Base-by-base conservation (phyloP, 2,113 vertebrate genomes). In the Alligator mississippiensis region DNA sequence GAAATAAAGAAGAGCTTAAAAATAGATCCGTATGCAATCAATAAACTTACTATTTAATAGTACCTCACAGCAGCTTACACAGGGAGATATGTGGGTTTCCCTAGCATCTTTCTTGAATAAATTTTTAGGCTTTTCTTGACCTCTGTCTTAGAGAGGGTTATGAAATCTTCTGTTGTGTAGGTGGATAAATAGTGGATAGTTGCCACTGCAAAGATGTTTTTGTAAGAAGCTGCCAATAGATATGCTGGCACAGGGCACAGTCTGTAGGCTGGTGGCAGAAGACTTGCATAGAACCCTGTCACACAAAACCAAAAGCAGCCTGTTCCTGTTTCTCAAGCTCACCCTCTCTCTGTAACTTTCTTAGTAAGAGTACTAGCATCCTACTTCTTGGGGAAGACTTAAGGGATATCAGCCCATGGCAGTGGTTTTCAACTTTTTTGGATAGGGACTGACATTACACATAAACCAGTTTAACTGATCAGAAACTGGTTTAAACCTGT, bases 1-100 rank as follows among this genome's bases (percentile, higher is more conserved):
- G 11, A 87, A 70, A 84, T 82, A 86, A 78, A 30, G 24, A 88
- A 5, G 21, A 93, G 21, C 11, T 93, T 84, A 72, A 27, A 91
- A 90, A 77, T 17, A 87, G 70, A 3, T 90, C 68, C 38, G 30
- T 24, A 12, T 38, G 8, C 58, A 38, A 6, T 58, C 72, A 90
- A 74, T 4, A 59, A 74, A 72, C 76, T 81, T 59, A 5, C 14
- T 82, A 5, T 38, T 66, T 84, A 3, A 5, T 22, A 84, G 28
- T 80, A 3, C 4, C 25, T 80, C 81, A 68, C 17, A 86, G 1
- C 5, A 66, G 25, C 0, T 1, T 54, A 70, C 0, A 0, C 10
- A 4, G 2, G 79, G 27, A 30, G 15, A 58, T 10, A 11, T 72
- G 38, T 80, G 80, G 4, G 17, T 22, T 17, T 88, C 58, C 57